A percentile compares a stretch with the other conserved stretches of the same genome.
phyloP scores from a whole-genome alignment of 2,113 vertebrate species.

The Ranitomeya imitator region DNA sequence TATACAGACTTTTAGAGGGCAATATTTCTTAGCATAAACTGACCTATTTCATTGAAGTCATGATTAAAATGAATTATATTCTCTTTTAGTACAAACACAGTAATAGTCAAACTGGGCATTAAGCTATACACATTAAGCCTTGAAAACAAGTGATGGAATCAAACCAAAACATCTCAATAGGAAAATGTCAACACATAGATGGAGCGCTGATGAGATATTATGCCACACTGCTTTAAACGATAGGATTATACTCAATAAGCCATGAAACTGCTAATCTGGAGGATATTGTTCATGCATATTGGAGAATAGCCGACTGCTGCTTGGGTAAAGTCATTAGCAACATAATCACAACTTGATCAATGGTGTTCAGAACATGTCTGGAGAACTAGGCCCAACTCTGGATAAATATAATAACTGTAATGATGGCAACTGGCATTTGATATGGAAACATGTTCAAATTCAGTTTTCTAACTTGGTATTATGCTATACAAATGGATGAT shows the following conservation, averaged over 20 bases:
- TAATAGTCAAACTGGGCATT: conserved; percentile 31
- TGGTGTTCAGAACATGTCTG: conserved; percentile 4
- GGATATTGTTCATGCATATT: conserved; percentile 24
- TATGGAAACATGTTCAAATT: not conserved
- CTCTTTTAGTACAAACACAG: not conserved
- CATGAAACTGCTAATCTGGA: conserved; percentile 40
- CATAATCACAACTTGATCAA: conserved; percentile 27
- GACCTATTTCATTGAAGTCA: conserved; percentile 16
- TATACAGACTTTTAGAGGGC: not conserved
- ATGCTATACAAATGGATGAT: not conserved
- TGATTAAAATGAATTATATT: conserved; percentile 20
- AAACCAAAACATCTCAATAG: conserved; percentile 36
- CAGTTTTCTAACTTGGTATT: not conserved
- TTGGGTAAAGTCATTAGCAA: conserved; percentile 23
- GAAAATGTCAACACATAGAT: conserved; percentile 32
- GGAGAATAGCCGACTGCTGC: conserved; percentile 21
- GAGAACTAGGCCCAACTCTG: conserved; percentile 10
- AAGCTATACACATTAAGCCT: conserved; percentile 6
- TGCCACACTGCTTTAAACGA: conserved; percentile 16
- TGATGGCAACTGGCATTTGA: not conserved
- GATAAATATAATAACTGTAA: not conserved
- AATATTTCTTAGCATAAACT: not conserved
- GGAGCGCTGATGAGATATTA: conserved; percentile 29
- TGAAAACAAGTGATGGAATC: conserved; percentile 23
- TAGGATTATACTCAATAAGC: conserved; percentile 32